phyloP scores from a whole-genome alignment of 1,140 invertebrate genomes.

The Ceratoteleas bidentatus region DNA sequence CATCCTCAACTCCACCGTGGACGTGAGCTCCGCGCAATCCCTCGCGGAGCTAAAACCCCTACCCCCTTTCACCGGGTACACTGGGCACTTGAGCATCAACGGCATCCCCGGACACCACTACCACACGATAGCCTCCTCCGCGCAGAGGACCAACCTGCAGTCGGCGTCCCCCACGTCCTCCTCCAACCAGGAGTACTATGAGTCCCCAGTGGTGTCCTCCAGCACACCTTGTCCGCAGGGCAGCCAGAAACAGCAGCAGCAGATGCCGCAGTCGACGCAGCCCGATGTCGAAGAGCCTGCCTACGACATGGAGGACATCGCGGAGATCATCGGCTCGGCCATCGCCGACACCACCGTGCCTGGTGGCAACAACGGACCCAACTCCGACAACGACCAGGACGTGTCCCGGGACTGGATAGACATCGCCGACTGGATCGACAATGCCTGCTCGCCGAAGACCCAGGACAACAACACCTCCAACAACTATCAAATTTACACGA shows the following conservation, averaged over 20 bases:
- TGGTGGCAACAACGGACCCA: conserved; percentile 84
- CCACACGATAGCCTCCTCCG: conserved; percentile 87
- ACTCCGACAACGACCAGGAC: conserved; percentile 82
- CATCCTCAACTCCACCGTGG: conserved; percentile 78
- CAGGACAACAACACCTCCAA: conserved; percentile 77
- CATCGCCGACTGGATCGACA: conserved; percentile 91
- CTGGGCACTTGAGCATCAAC: conserved; percentile 90
- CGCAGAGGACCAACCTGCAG: conserved; percentile 73
- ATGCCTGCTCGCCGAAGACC: conserved; percentile 86
- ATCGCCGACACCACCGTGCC: conserved; percentile 93
- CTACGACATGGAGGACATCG: conserved; percentile 92
- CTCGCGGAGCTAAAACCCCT: conserved; percentile 92
- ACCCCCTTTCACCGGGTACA: conserved; percentile 92
- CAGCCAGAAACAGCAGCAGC: conserved; percentile 72
- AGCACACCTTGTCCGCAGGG: conserved; percentile 76
- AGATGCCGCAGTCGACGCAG: conserved; percentile 82
- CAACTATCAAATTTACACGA: conserved; percentile 74
- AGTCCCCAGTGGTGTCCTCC: conserved; percentile 77
- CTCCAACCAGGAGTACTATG: conserved; percentile 78
- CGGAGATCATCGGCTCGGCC: conserved; percentile 93
- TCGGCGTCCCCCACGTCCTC: conserved; percentile 77
- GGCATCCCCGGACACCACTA: conserved; percentile 93
- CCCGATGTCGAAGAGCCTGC: conserved; percentile 77
- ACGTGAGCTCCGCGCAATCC: conserved; percentile 73
- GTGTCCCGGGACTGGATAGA: conserved; percentile 89